Conservation (phyloP, 2,888 invertebrate species). For the Hanleya hanleyi region DNA sequence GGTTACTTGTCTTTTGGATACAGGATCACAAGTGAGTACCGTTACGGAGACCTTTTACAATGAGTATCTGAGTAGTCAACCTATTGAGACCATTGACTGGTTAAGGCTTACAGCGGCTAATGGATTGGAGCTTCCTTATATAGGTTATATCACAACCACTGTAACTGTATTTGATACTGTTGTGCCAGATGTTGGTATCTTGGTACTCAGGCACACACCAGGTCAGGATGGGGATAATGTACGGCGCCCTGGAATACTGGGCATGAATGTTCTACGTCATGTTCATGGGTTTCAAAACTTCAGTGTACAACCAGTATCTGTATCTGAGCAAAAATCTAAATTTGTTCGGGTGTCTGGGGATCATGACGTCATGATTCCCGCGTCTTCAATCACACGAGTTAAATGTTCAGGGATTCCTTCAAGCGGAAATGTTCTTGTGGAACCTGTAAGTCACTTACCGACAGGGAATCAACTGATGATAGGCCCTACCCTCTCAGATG, state of each 20-base stretch:
- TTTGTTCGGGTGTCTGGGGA: not conserved
- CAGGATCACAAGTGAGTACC: not conserved
- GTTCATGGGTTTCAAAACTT: not conserved
- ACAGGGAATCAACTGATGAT: not conserved
- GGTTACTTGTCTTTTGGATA: not conserved
- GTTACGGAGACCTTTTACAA: not conserved
- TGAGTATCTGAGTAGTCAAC: not conserved
- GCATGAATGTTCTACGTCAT: not conserved
- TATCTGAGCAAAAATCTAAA: not conserved
- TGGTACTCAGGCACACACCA: too few species aligned
- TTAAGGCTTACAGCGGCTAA: not conserved
- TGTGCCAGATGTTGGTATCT: not conserved
- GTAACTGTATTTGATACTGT: not conserved
- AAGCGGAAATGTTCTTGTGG: not conserved
- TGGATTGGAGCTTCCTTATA: not conserved
- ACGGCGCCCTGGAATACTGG: not conserved
- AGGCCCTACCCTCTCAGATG: not conserved
- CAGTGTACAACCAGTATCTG: not conserved
- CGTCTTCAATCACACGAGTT: not conserved
- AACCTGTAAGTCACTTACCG: not conserved
- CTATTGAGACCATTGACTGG: not conserved
- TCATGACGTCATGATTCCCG: not conserved
- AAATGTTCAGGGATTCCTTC: not conserved
- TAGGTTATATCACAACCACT: not conserved
- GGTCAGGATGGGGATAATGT: not conserved